Conservation (phyloP, 2,113 vertebrate genomes). For the Hemicordylus capensis region DNA sequence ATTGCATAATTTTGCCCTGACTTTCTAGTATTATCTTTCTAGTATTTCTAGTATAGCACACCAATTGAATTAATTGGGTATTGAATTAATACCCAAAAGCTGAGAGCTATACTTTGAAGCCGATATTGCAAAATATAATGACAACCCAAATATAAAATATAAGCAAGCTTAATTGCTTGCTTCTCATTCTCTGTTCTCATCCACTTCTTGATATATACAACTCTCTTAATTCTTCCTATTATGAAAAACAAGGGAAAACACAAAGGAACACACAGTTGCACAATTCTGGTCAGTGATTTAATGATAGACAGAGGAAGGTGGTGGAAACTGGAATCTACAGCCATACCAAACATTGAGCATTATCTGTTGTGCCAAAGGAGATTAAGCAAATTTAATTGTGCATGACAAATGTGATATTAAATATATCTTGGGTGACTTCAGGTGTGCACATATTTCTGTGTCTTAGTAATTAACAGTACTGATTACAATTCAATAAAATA, state of each 20-base stretch:
- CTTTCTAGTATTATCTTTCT: neutral
- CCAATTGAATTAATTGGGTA: too few species aligned
- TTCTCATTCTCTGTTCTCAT: neutral
- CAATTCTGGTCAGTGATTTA: neutral
- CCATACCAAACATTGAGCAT: neutral
- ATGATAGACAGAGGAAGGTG: neutral
- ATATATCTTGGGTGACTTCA: conserved; percentile 9
- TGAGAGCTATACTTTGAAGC: neutral
- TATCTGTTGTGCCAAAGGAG: neutral
- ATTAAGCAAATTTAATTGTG: neutral
- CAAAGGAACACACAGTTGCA: neutral
- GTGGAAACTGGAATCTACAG: neutral
- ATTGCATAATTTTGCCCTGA: too few species aligned
- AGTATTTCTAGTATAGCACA: too few species aligned
- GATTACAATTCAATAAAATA: conserved; percentile 17
- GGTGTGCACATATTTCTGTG: neutral
- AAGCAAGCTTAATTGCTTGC: neutral
- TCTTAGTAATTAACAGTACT: neutral
- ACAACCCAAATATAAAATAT: neutral
- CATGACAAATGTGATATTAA: neutral
- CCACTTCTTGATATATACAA: neutral
- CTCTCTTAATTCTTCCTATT: neutral
- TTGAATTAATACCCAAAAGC: neutral
- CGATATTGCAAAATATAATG: neutral
- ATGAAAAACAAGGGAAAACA: neutral